Evolutionary conservation across 2,797 vertebrate species (phyloP).

Genomic region (Lithobates sylvaticus): DNA sequence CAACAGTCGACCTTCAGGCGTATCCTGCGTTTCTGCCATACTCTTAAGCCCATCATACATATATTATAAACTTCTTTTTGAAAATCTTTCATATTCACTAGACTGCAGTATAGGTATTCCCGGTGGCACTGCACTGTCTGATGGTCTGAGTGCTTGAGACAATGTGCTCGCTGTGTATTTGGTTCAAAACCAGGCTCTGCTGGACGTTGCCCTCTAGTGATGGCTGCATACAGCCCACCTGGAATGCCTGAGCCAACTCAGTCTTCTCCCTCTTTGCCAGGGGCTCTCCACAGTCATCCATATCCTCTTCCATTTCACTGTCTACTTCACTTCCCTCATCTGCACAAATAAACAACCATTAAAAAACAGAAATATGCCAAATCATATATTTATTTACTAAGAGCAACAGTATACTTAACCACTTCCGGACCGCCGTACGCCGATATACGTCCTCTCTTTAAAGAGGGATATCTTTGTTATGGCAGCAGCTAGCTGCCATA

Average conservation of each 20-base stretch:
- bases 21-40: conserved; percentile 68
- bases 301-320: conserved; percentile 83
- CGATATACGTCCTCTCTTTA: too few species aligned
- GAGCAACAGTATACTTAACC: not conserved
- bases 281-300: conserved; percentile 82
- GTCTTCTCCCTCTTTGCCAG: conserved; percentile 83
- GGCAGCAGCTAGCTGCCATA: too few species aligned
- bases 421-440: too few species aligned
- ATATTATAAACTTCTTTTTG: conserved; percentile 68
- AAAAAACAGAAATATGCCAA: not conserved
- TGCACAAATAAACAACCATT: conserved; percentile 68
- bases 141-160: conserved; percentile 90
- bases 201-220: conserved; percentile 83
- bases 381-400: not conserved
- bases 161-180: conserved; percentile 91
- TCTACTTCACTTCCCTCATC: conserved; percentile 85
- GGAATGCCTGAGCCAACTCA: conserved; percentile 78
- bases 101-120: conserved; percentile 95
- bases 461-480: too few species aligned
- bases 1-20: conserved; percentile 76
- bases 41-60: conserved; percentile 72
- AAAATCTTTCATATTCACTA: conserved; percentile 73
- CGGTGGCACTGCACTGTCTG: conserved; percentile 93
- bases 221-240: conserved; percentile 81
- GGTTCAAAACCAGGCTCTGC: conserved; percentile 85